Conservation (phyloP, 2,888 invertebrate species). For the Cheilosia vernalis region DNA sequence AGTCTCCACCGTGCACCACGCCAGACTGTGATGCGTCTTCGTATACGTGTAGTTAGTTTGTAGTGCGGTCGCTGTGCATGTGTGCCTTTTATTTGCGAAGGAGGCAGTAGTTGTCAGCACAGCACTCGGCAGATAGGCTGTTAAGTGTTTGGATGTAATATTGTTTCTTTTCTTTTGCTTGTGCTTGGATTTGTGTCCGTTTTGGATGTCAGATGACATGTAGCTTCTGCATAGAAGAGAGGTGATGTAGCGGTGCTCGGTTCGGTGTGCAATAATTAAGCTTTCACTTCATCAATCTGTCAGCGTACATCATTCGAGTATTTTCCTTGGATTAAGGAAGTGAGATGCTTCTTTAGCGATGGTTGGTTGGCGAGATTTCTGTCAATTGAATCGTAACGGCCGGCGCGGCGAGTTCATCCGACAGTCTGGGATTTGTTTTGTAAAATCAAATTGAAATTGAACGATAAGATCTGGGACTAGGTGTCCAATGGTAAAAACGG, state of each 20-base stretch:
- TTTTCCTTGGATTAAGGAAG: conserved; percentile 25
- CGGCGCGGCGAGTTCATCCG: conserved; percentile 8
- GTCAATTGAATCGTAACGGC: conserved; percentile 40
- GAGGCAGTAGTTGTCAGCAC: conserved; percentile 61
- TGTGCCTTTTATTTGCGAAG: conserved; percentile 26
- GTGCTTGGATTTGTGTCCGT: conserved; percentile 61
- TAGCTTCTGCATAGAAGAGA: conserved; percentile 60
- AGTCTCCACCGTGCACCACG: conserved; percentile 7
- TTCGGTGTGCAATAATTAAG: conserved; percentile 59
- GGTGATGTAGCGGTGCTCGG: conserved; percentile 37
- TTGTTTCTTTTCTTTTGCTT: conserved; percentile 14
- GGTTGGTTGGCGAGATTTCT: conserved; percentile 30
- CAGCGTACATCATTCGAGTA: conserved; percentile 61
- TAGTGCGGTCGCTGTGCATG: not conserved
- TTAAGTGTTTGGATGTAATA: conserved; percentile 51
- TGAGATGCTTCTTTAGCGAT: conserved; percentile 9
- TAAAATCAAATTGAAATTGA: no score
- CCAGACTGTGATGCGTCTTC: conserved; percentile 29
- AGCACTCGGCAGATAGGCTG: conserved; percentile 47
- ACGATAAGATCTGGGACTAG: no score
- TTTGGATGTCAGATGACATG: conserved; percentile 66
- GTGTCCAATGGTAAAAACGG: no score
- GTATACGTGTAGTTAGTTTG: not conserved
- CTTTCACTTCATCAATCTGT: conserved; percentile 74
- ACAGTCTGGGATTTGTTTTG: conserved; percentile 1